Percentiles rank a stretch among this genome's conserved stretches.
These are phyloP conservation scores for Heliothis subflexa DNA, from an alignment of 1,140 invertebrate genomes.

Conservation along the genomic window DNA sequence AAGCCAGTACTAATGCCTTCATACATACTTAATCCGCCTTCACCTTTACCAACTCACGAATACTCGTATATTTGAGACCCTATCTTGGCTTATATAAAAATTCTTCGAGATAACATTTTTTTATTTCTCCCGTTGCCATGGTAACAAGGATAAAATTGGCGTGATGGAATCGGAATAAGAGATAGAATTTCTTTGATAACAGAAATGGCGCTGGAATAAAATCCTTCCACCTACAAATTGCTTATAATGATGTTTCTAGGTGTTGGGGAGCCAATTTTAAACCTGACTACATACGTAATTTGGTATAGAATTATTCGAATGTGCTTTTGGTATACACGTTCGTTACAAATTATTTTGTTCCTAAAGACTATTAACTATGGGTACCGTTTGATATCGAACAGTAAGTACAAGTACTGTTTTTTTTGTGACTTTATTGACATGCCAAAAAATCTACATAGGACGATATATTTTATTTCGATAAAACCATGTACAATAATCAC, in stretches of 20 bases:
- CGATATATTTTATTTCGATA: background rate
- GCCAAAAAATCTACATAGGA: too few relatives aligned
- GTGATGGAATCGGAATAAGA: background rate
- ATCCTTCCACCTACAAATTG: slow-evolving; percentile 2
- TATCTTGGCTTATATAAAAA: slow-evolving; percentile 24
- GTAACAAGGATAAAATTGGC: background rate
- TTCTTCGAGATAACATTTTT: slow-evolving; percentile 8
- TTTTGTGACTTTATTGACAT: too few relatives aligned
- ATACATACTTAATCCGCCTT: slow-evolving; percentile 53
- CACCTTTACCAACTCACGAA: slow-evolving; percentile 30
- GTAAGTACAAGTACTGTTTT: too few relatives aligned
- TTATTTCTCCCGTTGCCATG: slow-evolving; percentile 19
- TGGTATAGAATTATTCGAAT: too few relatives aligned
- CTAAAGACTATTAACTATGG: background rate
- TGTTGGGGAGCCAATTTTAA: background rate
- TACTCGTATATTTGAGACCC: slow-evolving; percentile 23
- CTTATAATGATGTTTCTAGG: background rate
- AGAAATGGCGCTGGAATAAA: background rate
- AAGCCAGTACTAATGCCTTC: slow-evolving; percentile 39
- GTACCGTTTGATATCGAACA: background rate
- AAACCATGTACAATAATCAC: slow-evolving; percentile 4
- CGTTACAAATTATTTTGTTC: background rate
- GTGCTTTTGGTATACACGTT: too few relatives aligned
- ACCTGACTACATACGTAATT: too few relatives aligned
- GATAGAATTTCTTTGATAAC: slow-evolving; percentile 26